Percentiles rank a stretch among this genome's conserved stretches.
Evolutionary conservation across 2,797 vertebrate genomes (phyloP).

Genomic region (Cheirogaleus major): DNA sequence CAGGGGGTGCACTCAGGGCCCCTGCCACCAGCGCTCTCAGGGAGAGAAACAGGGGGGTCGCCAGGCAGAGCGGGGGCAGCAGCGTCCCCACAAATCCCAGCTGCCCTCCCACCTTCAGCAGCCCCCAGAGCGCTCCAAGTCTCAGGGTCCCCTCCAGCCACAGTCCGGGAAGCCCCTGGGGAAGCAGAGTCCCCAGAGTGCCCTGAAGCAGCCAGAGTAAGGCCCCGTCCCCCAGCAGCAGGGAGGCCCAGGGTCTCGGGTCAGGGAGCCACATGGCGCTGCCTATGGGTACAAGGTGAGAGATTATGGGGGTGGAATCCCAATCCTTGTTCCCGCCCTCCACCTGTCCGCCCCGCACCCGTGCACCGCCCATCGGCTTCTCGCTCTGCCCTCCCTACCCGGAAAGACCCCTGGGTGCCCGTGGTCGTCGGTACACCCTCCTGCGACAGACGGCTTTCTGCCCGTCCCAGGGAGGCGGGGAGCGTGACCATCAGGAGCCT

Average conservation of each 20-base stretch:
- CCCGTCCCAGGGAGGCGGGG: neutral
- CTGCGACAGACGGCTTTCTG: neutral
- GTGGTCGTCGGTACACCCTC: neutral
- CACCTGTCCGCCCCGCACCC: neutral
- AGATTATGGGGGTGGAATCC: neutral
- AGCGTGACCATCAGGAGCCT: neutral
- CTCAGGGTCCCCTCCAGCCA: conserved; percentile 82
- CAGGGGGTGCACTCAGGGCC: neutral
- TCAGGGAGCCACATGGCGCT: conserved; percentile 22
- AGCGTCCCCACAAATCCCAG: conserved; percentile 49
- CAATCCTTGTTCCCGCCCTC: conserved; percentile 35
- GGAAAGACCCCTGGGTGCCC: neutral
- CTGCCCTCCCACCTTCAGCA: conserved; percentile 28
- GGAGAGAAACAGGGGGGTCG: conserved; percentile 74
- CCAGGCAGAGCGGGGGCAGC: conserved; percentile 81
- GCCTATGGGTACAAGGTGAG: neutral
- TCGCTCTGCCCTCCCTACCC: neutral
- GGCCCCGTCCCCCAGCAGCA: conserved; percentile 70
- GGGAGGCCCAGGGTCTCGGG: neutral
- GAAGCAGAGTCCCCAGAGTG: neutral
- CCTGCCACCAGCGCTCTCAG: conserved; percentile 43
- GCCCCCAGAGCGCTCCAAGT: neutral
- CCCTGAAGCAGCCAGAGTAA: conserved; percentile 59
- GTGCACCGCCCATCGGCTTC: rapidly evolving
- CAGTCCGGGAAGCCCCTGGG: neutral